Percentiles rank a stretch among this genome's conserved stretches.
These are phyloP conservation scores for Stegana nigrithorax DNA, from an alignment of 2,888 invertebrate genomes.

Conservation along the genomic window DNA sequence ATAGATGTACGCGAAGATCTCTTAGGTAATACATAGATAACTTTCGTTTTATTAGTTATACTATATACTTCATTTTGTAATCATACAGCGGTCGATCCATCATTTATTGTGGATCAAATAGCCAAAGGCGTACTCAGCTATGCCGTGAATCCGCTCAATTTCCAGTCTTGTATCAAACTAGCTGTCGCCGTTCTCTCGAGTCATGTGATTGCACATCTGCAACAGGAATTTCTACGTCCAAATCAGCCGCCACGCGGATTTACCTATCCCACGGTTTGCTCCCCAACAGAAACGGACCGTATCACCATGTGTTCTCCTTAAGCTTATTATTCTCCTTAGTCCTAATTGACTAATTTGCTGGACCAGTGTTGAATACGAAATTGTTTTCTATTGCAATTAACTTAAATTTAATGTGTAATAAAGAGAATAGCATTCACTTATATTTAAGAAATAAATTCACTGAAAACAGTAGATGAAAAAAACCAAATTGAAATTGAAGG, in stretches of 20 bases:
- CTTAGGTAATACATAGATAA: slow-evolving; percentile 38
- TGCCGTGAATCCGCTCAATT: slow-evolving; percentile 60
- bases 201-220: slow-evolving; percentile 59
- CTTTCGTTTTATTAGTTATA: background rate
- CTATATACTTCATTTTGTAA: background rate
- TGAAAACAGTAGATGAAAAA: too few species aligned
- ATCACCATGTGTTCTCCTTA: too few species aligned
- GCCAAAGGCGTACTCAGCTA: slow-evolving; percentile 59
- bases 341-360: too few species aligned
- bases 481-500: too few species aligned
- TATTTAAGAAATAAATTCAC: too few species aligned
- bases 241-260: background rate
- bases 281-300: too few species aligned
- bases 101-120: slow-evolving; percentile 57
- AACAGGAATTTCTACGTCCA: slow-evolving; percentile 55
- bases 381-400: too few species aligned
- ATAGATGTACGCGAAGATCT: slow-evolving; percentile 46
- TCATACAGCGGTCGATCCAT: slow-evolving; percentile 52
- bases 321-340: too few species aligned
- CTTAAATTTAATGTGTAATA: too few species aligned
- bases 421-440: too few species aligned
- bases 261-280: background rate
- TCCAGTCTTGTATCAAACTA: slow-evolving; percentile 51
- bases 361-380: too few species aligned
- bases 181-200: slow-evolving; percentile 58